These are phyloP conservation scores for Manacus vitellinus DNA, from an alignment of 2,113 vertebrate genomes.

Conservation along the genomic window DNA sequence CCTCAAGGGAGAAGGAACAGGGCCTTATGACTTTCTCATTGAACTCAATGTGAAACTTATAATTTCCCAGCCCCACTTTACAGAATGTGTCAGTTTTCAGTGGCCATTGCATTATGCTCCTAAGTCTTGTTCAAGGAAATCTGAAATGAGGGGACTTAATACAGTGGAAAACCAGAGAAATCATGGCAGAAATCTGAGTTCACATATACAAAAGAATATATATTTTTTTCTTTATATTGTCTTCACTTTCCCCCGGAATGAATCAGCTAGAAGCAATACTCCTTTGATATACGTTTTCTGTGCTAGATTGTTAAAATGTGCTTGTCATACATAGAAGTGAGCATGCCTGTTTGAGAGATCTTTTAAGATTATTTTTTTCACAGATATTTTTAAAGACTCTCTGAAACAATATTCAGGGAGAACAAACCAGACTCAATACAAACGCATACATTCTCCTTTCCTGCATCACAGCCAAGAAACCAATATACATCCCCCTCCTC, in stretches of 20 bases:
- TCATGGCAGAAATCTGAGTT: background rate
- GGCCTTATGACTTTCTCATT: slow-evolving; percentile 41
- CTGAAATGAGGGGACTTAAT: background rate
- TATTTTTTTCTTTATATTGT: background rate
- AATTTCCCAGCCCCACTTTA: slow-evolving; percentile 42
- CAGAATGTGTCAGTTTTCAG: background rate
- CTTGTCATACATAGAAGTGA: background rate
- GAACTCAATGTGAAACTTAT: slow-evolving; percentile 48
- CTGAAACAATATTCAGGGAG: background rate
- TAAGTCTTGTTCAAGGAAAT: slow-evolving; percentile 24
- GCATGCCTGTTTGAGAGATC: background rate
- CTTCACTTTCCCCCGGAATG: background rate
- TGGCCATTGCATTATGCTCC: background rate
- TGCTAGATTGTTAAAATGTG: background rate
- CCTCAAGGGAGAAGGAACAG: slow-evolving; percentile 35
- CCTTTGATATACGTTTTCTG: background rate
- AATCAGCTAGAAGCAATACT: background rate
- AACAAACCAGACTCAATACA: background rate
- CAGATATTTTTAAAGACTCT: background rate
- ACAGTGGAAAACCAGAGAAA: background rate
- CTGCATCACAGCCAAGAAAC: background rate
- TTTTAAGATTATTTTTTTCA: background rate
- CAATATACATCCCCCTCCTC: background rate
- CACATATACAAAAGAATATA: background rate
- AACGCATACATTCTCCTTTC: background rate